Conservation (phyloP, 2,113 vertebrate genomes). For the Isurus oxyrinchus region DNA sequence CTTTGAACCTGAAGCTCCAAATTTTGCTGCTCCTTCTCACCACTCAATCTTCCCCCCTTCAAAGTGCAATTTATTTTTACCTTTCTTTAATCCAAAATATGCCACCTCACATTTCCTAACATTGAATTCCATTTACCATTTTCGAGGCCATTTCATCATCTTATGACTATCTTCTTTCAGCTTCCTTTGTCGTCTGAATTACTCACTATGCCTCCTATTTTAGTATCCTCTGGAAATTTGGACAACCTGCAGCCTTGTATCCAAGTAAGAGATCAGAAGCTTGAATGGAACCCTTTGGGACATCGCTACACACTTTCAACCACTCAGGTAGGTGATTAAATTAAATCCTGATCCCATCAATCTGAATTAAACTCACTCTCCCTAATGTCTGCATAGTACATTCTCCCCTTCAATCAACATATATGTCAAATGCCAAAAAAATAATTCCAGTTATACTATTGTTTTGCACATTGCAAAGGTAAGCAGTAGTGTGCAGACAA, state of each 20-base stretch:
- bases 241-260: background rate
- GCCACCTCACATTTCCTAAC: background rate
- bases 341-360: background rate
- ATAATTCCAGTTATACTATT: background rate
- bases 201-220: background rate
- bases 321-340: background rate
- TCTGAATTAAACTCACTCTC: background rate
- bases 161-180: background rate
- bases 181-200: background rate
- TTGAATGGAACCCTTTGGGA: background rate
- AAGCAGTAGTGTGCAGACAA: background rate
- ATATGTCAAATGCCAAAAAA: background rate
- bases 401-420: background rate
- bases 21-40: background rate
- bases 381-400: background rate
- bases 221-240: background rate
- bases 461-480: background rate
- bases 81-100: background rate
- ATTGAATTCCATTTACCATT: background rate
- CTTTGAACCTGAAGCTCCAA: background rate
- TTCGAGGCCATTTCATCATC: background rate
- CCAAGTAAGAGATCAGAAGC: background rate
- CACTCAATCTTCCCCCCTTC: background rate
- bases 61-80: background rate
- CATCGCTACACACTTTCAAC: background rate